Conservation (phyloP, 2,113 vertebrate genomes). For the Verasper variegatus region DNA sequence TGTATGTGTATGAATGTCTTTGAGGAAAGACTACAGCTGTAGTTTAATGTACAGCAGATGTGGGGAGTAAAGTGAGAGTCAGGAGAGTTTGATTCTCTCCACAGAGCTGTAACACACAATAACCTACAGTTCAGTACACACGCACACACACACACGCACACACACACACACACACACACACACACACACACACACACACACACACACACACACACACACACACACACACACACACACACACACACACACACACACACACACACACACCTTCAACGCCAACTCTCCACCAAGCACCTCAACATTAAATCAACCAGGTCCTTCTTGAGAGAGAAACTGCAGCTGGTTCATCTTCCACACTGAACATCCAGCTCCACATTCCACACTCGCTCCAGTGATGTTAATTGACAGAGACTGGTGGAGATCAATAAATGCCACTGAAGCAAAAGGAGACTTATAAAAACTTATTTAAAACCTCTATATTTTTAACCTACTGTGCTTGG, state of each 20-base stretch:
- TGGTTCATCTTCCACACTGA: no score
- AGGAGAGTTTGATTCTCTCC: constrained; percentile 41
- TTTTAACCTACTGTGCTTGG: neutral
- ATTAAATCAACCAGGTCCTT: constrained; percentile 31
- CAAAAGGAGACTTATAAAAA: constrained; percentile 26
- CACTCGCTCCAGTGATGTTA: constrained; percentile 19
- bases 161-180: constrained; percentile 15
- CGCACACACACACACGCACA: neutral
- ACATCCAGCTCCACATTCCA: constrained; percentile 18
- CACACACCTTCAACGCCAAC: constrained; percentile 21
- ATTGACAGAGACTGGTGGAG: constrained; percentile 29
- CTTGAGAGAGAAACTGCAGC: constrained; percentile 12
- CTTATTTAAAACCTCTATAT: neutral
- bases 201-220: constrained; percentile 6
- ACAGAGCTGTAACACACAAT: constrained; percentile 45
- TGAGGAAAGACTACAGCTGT: constrained; percentile 86
- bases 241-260: constrained; percentile 4
- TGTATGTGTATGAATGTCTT: constrained; percentile 83
- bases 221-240: no score
- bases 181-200: neutral
- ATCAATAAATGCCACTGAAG: constrained; percentile 54
- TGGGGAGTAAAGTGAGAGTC: constrained; percentile 34
- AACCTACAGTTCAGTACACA: constrained; percentile 1
- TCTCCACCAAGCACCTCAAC: constrained; percentile 4
- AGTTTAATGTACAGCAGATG: constrained; percentile 89